phyloP scores from a whole-genome alignment of 1,140 invertebrate species.

The Pantala flavescens region DNA sequence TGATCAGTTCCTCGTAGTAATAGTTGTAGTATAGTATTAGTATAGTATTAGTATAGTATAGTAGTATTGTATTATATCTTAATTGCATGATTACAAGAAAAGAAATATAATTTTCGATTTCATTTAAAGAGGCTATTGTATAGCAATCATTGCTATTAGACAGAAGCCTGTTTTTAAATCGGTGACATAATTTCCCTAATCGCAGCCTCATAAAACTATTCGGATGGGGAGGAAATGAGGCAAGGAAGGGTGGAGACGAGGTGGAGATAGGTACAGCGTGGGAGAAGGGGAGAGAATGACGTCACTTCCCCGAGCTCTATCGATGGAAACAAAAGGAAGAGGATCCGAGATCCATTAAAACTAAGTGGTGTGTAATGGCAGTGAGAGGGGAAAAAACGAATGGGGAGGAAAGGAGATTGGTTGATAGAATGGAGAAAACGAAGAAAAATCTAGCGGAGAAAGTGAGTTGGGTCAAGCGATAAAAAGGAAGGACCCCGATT shows the following conservation, averaged over 20 bases:
- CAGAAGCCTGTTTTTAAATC: no score
- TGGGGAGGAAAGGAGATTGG: background rate
- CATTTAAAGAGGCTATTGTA: no score
- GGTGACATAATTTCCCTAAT: no score
- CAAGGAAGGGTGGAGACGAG: background rate
- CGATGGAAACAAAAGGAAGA: constrained; percentile 5
- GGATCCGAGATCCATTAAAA: background rate
- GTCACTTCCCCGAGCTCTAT: background rate
- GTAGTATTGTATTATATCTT: no score
- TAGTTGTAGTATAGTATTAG: no score
- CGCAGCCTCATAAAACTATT: no score
- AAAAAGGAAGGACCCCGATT: background rate
- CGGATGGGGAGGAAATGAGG: background rate
- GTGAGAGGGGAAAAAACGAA: background rate
- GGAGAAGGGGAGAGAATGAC: background rate
- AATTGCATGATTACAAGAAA: no score
- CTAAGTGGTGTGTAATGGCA: background rate
- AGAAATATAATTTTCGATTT: no score
- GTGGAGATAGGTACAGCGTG: background rate
- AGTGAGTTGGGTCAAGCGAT: background rate
- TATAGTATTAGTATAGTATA: no score
- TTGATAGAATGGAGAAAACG: background rate
- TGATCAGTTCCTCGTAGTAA: no score
- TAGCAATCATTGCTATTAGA: no score
- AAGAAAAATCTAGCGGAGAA: background rate